Evolutionary conservation across 2,113 vertebrate species (phyloP).

Genomic region (Grantiella picta): DNA sequence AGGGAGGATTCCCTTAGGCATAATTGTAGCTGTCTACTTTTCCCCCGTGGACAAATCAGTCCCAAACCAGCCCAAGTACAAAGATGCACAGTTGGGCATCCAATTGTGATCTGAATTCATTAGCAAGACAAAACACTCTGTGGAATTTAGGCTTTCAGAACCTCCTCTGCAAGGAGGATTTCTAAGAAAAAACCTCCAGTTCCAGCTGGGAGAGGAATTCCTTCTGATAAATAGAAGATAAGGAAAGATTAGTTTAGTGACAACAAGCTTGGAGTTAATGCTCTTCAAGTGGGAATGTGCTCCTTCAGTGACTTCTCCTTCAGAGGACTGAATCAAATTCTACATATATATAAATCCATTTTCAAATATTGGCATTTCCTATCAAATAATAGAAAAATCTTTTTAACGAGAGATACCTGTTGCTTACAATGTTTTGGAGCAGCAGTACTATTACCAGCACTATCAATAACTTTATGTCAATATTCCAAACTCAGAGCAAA

Average conservation of each 20-base stretch:
- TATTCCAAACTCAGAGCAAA: not conserved
- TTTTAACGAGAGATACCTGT: not conserved
- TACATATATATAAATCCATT: not conserved
- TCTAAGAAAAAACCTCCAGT: constrained; percentile 77
- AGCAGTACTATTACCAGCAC: not conserved
- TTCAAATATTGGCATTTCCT: not conserved
- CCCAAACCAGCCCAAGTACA: constrained; percentile 69
- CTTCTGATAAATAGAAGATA: constrained; percentile 54
- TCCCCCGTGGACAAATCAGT: constrained; percentile 79
- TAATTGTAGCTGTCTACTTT: constrained; percentile 75
- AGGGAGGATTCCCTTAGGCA: constrained; percentile 68
- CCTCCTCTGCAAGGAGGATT: constrained; percentile 69
- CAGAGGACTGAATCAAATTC: not conserved
- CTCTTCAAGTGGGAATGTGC: not conserved
- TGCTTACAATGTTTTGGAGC: not conserved
- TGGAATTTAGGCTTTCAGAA: constrained; percentile 77
- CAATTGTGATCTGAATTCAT: constrained; percentile 81
- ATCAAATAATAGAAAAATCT: not conserved
- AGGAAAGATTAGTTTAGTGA: constrained; percentile 56
- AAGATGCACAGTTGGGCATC: constrained; percentile 75
- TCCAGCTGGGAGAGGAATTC: constrained; percentile 82
- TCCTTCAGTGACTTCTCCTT: constrained; percentile 1
- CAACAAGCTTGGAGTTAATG: constrained; percentile 35
- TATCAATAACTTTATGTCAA: not conserved
- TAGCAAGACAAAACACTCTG: constrained; percentile 80